Conservation (phyloP, 2,113 vertebrate genomes). For the Lophochroa leadbeateri region DNA sequence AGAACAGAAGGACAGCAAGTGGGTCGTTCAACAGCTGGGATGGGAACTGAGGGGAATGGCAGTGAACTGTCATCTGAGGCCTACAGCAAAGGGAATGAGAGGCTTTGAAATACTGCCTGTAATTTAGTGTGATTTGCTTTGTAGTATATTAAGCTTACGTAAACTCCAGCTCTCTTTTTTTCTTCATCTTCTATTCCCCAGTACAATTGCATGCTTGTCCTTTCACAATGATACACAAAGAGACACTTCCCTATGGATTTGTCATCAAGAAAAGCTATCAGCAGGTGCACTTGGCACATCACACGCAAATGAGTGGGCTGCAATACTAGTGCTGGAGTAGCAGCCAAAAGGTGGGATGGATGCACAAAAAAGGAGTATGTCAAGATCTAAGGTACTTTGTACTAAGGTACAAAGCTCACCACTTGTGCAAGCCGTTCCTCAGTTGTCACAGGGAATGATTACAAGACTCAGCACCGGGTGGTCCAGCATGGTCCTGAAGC, state of each 20-base stretch:
- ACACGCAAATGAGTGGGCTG: neutral
- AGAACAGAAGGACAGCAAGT: conserved; percentile 47
- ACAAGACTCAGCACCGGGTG: neutral
- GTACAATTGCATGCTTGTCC: neutral
- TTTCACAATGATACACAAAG: neutral
- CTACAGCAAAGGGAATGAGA: neutral
- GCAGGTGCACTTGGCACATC: neutral
- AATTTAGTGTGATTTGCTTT: neutral
- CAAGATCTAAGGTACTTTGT: neutral
- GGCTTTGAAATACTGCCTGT: neutral
- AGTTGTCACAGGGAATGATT: neutral
- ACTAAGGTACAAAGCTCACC: neutral
- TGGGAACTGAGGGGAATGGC: neutral
- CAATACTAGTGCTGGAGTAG: neutral
- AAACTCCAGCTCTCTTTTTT: neutral
- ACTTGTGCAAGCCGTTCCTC: neutral
- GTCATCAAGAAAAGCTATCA: neutral
- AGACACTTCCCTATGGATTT: neutral
- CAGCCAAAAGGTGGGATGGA: neutral
- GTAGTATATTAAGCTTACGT: neutral
- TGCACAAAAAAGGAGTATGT: neutral
- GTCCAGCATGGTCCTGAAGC: neutral
- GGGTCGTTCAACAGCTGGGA: conserved; percentile 63
- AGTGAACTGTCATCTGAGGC: neutral
- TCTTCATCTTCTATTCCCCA: neutral